Percentiles rank a stretch among this genome's conserved stretches.
Evolutionary conservation across 1,140 invertebrate genomes (phyloP).

Genomic region (Eriosoma lanigerum): DNA sequence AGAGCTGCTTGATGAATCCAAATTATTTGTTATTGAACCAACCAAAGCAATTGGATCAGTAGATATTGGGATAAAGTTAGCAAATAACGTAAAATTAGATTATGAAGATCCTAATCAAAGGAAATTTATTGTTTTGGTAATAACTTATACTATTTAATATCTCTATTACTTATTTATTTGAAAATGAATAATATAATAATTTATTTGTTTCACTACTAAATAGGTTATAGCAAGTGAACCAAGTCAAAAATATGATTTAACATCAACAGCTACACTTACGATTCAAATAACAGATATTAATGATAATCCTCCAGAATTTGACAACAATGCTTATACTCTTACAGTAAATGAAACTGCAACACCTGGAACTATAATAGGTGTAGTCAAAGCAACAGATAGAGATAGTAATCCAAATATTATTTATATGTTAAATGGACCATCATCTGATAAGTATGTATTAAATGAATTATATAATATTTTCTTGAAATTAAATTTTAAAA

Average conservation of each 20-base stretch:
- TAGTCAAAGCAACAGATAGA: slow-evolving; percentile 78
- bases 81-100: slow-evolving; percentile 73
- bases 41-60: slow-evolving; percentile 75
- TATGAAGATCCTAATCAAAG: slow-evolving; percentile 90
- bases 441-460: slow-evolving; percentile 48
- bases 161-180: too few species aligned
- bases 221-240: slow-evolving; percentile 81
- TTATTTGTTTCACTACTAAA: not conserved
- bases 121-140: slow-evolving; percentile 83
- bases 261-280: slow-evolving; percentile 83
- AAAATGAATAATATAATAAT: not conserved
- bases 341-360: slow-evolving; percentile 72
- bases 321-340: slow-evolving; percentile 72
- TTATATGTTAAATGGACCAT: slow-evolving; percentile 66
- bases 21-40: slow-evolving; percentile 81
- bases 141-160: not conserved
- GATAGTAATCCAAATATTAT: slow-evolving; percentile 82
- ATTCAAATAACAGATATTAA: slow-evolving; percentile 84
- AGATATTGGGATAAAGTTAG: slow-evolving; percentile 77
- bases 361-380: slow-evolving; percentile 71
- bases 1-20: slow-evolving; percentile 75
- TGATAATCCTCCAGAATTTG: slow-evolving; percentile 83
- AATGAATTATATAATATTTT: not conserved
- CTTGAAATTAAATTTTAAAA: too few species aligned
- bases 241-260: slow-evolving; percentile 72